phyloP scores from a whole-genome alignment of 2,797 vertebrate species.

The Hozukius guyotensis region DNA sequence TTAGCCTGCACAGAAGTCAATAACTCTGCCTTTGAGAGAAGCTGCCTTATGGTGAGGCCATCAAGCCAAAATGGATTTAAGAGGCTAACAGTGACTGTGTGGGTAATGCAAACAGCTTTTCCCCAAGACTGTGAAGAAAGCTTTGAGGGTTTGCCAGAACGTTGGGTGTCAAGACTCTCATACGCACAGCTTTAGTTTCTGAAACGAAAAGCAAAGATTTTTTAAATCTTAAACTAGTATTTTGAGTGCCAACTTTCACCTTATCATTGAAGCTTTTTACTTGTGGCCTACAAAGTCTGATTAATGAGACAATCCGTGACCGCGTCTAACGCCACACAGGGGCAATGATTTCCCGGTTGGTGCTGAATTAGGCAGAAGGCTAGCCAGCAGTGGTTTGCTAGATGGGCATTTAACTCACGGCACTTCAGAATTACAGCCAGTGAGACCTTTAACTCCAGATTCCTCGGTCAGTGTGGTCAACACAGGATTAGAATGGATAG shows the following conservation, averaged over 20 bases:
- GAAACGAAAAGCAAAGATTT: neutral
- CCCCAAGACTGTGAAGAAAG: conserved; percentile 11
- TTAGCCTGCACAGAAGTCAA: conserved; percentile 14
- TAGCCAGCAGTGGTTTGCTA: conserved; percentile 48
- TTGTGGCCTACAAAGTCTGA: neutral
- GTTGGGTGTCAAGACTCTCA: conserved; percentile 7
- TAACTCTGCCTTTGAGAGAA: conserved; percentile 27
- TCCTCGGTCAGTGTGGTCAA: conserved; percentile 70
- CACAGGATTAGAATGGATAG: conserved; percentile 58
- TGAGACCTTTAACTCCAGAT: conserved; percentile 71
- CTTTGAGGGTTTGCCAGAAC: conserved; percentile 50
- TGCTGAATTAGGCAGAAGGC: conserved; percentile 47
- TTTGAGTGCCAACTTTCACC: neutral
- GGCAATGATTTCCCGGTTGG: conserved; percentile 42
- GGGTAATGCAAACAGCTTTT: conserved; percentile 26
- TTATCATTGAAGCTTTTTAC: neutral
- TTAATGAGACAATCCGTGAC: conserved; percentile 13
- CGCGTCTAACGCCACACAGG: conserved; percentile 2
- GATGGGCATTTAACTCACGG: conserved; percentile 59
- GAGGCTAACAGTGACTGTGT: conserved; percentile 20
- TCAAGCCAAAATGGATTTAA: conserved; percentile 36
- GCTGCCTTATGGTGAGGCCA: conserved; percentile 38
- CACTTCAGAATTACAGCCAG: conserved; percentile 66
- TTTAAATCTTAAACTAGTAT: neutral
- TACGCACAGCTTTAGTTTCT: conserved; percentile 4